phyloP scores from a whole-genome alignment of 2,888 invertebrate genomes.

The Microplitis manilae region DNA sequence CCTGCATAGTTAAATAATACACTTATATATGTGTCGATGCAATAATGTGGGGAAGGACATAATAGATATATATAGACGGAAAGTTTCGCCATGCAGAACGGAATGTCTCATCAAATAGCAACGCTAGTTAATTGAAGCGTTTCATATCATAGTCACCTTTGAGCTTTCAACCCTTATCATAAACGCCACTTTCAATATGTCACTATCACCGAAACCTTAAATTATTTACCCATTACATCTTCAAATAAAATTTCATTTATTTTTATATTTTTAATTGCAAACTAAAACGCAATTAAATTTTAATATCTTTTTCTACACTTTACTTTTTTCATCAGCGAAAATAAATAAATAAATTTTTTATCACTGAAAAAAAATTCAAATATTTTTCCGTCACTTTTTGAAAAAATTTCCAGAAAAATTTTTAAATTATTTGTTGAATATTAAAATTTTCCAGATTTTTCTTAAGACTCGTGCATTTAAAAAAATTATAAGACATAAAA shows the following conservation, averaged over 20 bases:
- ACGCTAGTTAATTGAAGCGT: slow-evolving; percentile 67
- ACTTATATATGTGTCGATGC: background rate
- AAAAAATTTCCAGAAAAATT: no score
- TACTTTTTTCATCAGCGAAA: no score
- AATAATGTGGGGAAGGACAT: slow-evolving; percentile 21
- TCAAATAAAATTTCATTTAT: background rate
- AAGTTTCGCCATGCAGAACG: slow-evolving; percentile 66
- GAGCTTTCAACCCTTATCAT: slow-evolving; percentile 14
- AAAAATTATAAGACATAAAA: no score
- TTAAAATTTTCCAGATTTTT: no score
- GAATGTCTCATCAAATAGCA: slow-evolving; percentile 68
- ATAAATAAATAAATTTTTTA: no score
- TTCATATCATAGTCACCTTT: slow-evolving; percentile 59
- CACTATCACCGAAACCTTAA: background rate
- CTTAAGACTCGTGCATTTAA: no score
- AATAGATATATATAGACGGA: slow-evolving; percentile 42
- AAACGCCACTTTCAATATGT: background rate
- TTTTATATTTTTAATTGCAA: background rate
- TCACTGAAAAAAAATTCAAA: no score
- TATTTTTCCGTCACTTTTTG: no score
- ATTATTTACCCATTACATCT: background rate
- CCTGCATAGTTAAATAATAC: background rate
- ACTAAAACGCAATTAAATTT: no score
- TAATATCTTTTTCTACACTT: no score
- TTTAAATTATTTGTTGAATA: no score